Evolutionary conservation across 2,888 invertebrate species (phyloP).

Genomic region (Ernsta delagoae): DNA sequence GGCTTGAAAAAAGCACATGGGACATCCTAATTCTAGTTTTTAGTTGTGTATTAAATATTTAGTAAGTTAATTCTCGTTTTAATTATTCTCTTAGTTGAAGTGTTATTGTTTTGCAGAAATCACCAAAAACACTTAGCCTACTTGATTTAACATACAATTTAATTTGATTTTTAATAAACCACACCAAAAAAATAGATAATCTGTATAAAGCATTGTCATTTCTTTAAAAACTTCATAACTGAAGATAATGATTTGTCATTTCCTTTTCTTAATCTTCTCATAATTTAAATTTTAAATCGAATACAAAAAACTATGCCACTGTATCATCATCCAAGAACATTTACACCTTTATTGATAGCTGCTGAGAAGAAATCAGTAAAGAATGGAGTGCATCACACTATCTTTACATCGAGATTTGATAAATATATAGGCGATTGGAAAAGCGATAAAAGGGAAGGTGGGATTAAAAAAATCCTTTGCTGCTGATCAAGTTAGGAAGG

Average conservation of each 20-base stretch:
- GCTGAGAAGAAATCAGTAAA: constrained; percentile 78
- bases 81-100: constrained; percentile 3
- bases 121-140: neutral
- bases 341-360: constrained; percentile 60
- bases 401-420: constrained; percentile 81
- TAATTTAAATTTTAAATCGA: too few species aligned
- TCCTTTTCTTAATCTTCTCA: too few species aligned
- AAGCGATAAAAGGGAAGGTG: constrained; percentile 75
- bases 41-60: constrained; percentile 53
- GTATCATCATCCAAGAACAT: constrained; percentile 68
- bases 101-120: neutral
- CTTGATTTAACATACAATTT: too few species aligned
- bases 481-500: too few species aligned
- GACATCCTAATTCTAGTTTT: constrained; percentile 50
- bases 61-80: constrained; percentile 50
- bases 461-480: too few species aligned
- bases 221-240: too few species aligned
- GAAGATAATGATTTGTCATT: constrained; percentile 5
- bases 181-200: too few species aligned
- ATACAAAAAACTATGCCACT: constrained; percentile 74
- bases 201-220: too few species aligned
- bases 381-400: constrained; percentile 83
- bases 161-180: too few species aligned
- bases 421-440: constrained; percentile 87
- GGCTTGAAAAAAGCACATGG: constrained; percentile 90